Base-by-base conservation (phyloP, 2,797 vertebrate species). In the Anomalospiza imberbis region DNA sequence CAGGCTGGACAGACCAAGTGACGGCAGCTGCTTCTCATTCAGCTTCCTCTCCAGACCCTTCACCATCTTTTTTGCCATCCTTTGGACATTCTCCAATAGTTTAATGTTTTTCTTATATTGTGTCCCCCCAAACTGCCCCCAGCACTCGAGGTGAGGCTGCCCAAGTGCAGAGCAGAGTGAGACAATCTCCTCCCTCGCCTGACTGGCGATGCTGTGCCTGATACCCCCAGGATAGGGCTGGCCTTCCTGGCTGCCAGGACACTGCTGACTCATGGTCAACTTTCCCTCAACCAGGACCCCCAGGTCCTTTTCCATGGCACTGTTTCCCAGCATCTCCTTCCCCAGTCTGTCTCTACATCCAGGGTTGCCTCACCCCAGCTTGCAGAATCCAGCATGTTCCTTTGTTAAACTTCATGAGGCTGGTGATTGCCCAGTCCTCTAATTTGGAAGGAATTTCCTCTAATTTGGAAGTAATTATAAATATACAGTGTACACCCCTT, bases 271-370 rank as follows among this genome's bases (percentile, higher is more conserved):
- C 40, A 18, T n/a, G 40, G 3, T 38, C 48, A 71, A 1, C 14
- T 18, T 22, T 2, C 11, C 38, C 0, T 1, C 0, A 0, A 6
- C 5, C 48, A 62, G 67, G 48, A 19, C 12, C 6, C 3, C 11
- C 26, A 51, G 17, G 21, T 12, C 13, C 31, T 7, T 51, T 36
- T 44, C 45, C 32, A 20, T 2, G 7, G 32, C 36, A 7, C 38
- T 44, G 17, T 2, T 44, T 44, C 17, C 8, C 38, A 51, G 45
- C 36, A 51, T 20, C 25, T 42, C 65, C 17, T 60, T 60, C 13
- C 31, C 32, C 45, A 31, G 16, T 51, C 31, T 81, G 26, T 42
- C 18, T 0, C 0, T 34, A 6, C 26, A 51, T 60, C 8, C 32
- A 36, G 28, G 14, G 21, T 8, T 45, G 24, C 4, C 6, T 7